Evolutionary conservation across 1,140 invertebrate species (phyloP).

Genomic region (Hirudo medicinalis): DNA sequence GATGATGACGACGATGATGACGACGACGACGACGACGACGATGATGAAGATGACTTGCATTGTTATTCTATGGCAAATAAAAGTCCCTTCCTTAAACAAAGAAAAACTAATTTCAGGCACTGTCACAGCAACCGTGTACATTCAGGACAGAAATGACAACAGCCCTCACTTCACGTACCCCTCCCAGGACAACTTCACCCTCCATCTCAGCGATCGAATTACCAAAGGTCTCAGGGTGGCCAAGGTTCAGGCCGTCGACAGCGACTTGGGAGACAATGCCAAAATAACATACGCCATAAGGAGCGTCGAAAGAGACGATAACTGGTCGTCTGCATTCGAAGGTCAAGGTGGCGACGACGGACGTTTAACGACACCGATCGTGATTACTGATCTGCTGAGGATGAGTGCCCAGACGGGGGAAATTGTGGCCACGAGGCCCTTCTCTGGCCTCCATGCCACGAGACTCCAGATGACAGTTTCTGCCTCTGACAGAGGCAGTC

Average conservation of each 20-base stretch:
- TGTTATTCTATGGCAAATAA: no score
- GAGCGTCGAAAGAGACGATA: background rate
- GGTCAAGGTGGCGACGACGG: background rate
- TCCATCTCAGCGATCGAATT: background rate
- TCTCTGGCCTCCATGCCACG: background rate
- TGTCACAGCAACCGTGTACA: conserved; percentile 4
- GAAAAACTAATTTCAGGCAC: background rate
- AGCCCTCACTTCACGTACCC: conserved; percentile 18
- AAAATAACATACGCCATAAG: background rate
- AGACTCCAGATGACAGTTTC: background rate
- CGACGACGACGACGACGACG: no score
- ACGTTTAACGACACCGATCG: background rate
- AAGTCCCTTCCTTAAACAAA: no score
- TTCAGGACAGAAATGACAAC: conserved; percentile 23
- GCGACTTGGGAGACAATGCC: conserved; percentile 5
- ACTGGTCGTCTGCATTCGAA: no score
- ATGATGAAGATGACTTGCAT: no score
- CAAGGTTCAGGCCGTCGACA: background rate
- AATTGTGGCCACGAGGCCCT: background rate
- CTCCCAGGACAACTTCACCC: conserved; percentile 18
- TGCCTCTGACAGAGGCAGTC: background rate
- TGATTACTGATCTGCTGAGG: background rate
- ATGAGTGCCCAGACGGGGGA: background rate
- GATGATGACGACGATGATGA: no score
- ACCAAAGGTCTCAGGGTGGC: background rate